Base-by-base conservation (phyloP, 2,888 invertebrate species). In the Trachelus tabidus region DNA sequence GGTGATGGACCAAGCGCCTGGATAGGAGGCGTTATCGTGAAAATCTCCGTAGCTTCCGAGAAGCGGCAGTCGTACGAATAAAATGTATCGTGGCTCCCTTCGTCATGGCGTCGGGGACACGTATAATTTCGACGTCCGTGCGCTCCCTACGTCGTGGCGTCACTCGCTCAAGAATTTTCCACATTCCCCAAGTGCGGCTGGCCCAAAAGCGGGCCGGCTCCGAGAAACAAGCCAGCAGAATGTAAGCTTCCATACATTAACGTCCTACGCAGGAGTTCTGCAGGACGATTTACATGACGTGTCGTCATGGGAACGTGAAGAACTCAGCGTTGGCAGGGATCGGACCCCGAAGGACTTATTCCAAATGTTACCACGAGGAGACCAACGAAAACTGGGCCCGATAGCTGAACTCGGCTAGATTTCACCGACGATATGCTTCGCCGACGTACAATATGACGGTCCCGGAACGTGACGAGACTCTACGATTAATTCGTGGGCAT, bases 1-100 rank as follows among this genome's bases (percentile, higher is more conserved):
- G 87, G 31, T 34, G 71, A 31, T 31, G 33, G 71, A 33, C 33
- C 37, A 71, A 15, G 69, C 77, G 40, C 68, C 75, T 81, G 83
- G 82, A 84, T 85, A 79, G 83, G 33, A 71, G 31, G 84, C 84
- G 85, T 90, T 91, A 90, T 90, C 90, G 86, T 86, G 76, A 83
- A 85, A 89, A 90, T 90, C 90, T 90, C 82, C 83, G 88, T 86
- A 88, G 87, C 89, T 90, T 88, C 87, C 82, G 85, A 89, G 89
- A 89, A 89, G 81, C 80, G 34, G 34, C 71, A 71, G 71, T 71
- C 34, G 71, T 34, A 34, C 71, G 71, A 71, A 71, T 74, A 74
- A 74, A 74, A 74, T 23, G 74, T 74, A 31, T 34, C 71, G 71
- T 71, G 31, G 31, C 71, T 71, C 71, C 71, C 34, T 30, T 11